Evolutionary conservation across 30 jellyfish, hydroid and myxozoan species (phyloP), one percentile per base, ranked within the genome.

Genomic region (Rhopilema esculentum): DNA sequence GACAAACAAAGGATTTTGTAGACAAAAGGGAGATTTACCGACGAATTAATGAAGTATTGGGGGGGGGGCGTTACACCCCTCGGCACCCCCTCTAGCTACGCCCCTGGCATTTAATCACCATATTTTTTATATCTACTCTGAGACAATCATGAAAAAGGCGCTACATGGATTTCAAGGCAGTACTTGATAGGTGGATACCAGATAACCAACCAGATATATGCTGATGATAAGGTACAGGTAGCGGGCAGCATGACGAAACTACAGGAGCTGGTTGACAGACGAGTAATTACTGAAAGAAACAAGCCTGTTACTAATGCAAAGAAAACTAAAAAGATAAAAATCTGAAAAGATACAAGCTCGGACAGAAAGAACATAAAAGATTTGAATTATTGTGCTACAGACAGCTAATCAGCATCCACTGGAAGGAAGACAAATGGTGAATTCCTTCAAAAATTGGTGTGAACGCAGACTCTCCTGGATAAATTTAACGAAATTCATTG

Each of bases 351-450:
- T 4, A 22, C n/a, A 32, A 23, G 20, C 16, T 49, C 31, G 16
- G 27, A 78, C 1, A 73, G 51, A 1, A 1, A 32, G 8, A 49
- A 40, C n/a, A n/a, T n/a, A n/a, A 80, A n/a, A 49, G 31, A 17
- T 63, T 80, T 65, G 72, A 63, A 29, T 48, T 27, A 32, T 80
- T 69, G 90, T 80, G 90, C 72, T 80, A 32, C 28, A 25, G 72
- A 19, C 49, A 72, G n/a, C 22, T 80, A 19, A 0, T 80, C 7
- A 27, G 90, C 66, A 80, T 80, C n/a, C 30, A 81, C 76, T 80
- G 90, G 82, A 62, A 80, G 33, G 90, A 65, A 65, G 66, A 80
- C 90, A 29, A 65, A 63, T 66, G 90, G 66, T 21, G 77, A 49
- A 29, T 30, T 80, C 17, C 82, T 62, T 25, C 20, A 33, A 53